Conservation (phyloP, 2,797 vertebrate species). For the Anas capensis region DNA sequence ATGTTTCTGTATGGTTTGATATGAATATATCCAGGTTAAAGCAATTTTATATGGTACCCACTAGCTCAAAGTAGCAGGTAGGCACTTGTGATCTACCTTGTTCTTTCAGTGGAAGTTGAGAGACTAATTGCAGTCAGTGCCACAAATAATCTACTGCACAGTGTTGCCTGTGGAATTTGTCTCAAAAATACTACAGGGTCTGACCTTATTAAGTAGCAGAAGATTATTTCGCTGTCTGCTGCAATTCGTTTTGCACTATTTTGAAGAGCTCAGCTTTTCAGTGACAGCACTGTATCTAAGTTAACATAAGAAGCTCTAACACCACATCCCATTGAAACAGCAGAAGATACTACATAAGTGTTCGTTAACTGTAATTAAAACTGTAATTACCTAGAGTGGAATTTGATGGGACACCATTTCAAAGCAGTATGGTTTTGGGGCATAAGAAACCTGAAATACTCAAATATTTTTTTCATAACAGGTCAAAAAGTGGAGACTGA, state of each 20-base stretch:
- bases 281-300: not conserved
- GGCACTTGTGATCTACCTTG: not conserved
- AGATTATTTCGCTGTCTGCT: not conserved
- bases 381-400: conserved; percentile 1
- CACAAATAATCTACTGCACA: not conserved
- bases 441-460: not conserved
- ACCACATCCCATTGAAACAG: not conserved
- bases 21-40: not conserved
- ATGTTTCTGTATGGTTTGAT: not conserved
- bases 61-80: not conserved
- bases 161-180: not conserved
- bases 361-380: conserved; percentile 41
- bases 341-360: not conserved
- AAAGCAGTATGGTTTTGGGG: not conserved
- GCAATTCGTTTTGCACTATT: not conserved
- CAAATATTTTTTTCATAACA: not conserved
- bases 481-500: not conserved
- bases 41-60: not conserved
- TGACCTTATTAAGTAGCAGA: conserved; percentile 33
- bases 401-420: not conserved
- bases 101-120: not conserved
- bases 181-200: conserved; percentile 7
- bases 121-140: conserved; percentile 16
- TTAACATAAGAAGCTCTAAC: not conserved
- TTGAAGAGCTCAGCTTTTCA: conserved; percentile 22